A percentile compares a stretch with the other conserved stretches of the same genome.
Conservation (phyloP, 2,113 vertebrate genomes). For the Microcebus murinus region DNA sequence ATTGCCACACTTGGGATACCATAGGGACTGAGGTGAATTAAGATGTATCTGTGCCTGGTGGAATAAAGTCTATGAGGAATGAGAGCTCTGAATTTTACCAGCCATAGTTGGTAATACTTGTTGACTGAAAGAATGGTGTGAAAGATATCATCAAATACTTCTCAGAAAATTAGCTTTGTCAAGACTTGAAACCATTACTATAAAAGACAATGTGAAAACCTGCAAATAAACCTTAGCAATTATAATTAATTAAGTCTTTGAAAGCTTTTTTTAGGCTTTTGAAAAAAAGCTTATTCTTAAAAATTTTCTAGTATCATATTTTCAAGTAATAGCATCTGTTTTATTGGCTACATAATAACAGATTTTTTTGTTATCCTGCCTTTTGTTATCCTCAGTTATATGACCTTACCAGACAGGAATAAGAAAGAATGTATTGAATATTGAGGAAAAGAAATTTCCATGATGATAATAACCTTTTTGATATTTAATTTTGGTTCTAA, state of each 20-base stretch:
- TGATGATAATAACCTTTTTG: not conserved
- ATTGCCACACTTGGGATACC: not conserved
- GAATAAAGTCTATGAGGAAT: not conserved
- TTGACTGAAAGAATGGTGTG: not conserved
- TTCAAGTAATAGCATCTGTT: not conserved
- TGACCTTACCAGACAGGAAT: not conserved
- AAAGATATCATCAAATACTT: not conserved
- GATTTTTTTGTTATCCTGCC: not conserved
- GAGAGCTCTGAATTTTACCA: not conserved
- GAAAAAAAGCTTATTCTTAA: slow-evolving; percentile 2
- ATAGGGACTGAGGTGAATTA: not conserved
- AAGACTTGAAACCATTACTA: slow-evolving; percentile 7
- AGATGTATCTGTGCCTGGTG: not conserved
- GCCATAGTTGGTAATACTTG: not conserved
- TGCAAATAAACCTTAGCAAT: slow-evolving; percentile 1
- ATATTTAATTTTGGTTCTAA: slow-evolving; percentile 45
- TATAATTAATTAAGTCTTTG: slow-evolving; percentile 16
- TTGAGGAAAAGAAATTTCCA: not conserved
- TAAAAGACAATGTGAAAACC: slow-evolving; percentile 47
- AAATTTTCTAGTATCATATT: not conserved
- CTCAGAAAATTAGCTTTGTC: not conserved
- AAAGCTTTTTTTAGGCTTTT: slow-evolving; percentile 31
- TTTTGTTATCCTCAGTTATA: not conserved
- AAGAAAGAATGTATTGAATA: slow-evolving; percentile 26
- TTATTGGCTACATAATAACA: not conserved